Base-by-base conservation (phyloP, 2,888 invertebrate genomes). In the Nymphalis c-album region DNA sequence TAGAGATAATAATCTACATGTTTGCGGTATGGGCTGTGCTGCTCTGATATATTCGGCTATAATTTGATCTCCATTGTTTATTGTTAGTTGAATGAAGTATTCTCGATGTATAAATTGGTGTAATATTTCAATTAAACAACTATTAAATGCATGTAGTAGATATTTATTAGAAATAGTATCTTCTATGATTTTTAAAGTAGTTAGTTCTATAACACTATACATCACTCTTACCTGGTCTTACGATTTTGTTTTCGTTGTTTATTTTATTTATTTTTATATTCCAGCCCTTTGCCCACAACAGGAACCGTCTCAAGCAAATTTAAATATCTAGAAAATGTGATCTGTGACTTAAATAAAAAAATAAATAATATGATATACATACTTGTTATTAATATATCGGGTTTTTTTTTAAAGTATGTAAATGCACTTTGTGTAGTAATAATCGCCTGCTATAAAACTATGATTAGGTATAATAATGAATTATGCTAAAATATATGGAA, bases 341-440 rank as follows among this genome's bases (percentile, higher is more conserved):
- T n/a, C n/a, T 85, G 83, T 84, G 82, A 81, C 77, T 76, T 80
- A 77, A 75, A 76, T 78, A n/a, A 59, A 73, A 73, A 77, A 22
- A 22, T n/a, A 77, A 75, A 79, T 74, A 82, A 79, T 80, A 78
- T 79, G 76, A 80, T 79, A 79, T 79, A 75, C 80, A 80, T 77
- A 18, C 35, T 18, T 35, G n/a, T 40, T 57, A 8, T 57, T 40
- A 76, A 68, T 70, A 78, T 76, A 79, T 75, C 76, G 76, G 26
- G 26, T 26, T 77, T 76, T 82, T 78, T 73, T 80, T 76, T 40
- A 13, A 81, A 83, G 80, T 79, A 76, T 80, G 79, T 80, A 75
- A 78, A 84, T 82, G 91, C 91, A 91, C 91, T 81, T 85, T 82
- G 85, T 86, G 87, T 91, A 92, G 90, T 83, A 82, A 75, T 76